These are phyloP conservation scores for Latrodectus hesperus DNA, from an alignment of 2,888 invertebrate genomes.

Conservation along the genomic window DNA sequence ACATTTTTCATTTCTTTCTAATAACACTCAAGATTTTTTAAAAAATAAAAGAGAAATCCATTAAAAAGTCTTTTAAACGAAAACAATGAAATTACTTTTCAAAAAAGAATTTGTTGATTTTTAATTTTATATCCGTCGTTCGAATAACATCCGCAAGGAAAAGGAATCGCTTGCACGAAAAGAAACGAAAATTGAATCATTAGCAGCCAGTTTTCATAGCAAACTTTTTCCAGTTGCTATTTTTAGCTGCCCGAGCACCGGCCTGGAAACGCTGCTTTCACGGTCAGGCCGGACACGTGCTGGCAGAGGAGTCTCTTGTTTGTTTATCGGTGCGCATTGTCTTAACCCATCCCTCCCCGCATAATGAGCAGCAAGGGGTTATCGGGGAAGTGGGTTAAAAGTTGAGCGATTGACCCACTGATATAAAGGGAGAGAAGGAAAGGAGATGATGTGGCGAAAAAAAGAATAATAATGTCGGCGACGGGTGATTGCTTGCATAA, in stretches of 20 bases:
- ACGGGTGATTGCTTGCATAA: constrained; percentile 15
- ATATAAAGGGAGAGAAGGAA: constrained; percentile 21
- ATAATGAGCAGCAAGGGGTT: constrained; percentile 50
- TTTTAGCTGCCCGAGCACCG: background rate
- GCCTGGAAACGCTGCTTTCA: constrained; percentile 65
- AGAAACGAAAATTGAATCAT: no score
- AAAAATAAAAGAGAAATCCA: no score
- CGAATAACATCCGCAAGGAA: no score
- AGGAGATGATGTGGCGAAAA: constrained; percentile 14
- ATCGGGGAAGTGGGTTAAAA: constrained; percentile 67
- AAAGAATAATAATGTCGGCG: constrained; percentile 14
- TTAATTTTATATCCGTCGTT: no score
- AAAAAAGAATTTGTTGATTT: no score
- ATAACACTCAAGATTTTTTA: no score
- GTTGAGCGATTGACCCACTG: constrained; percentile 67
- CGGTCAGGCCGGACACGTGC: constrained; percentile 67
- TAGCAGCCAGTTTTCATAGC: no score
- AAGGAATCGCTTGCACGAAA: no score
- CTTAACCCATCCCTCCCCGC: constrained; percentile 25
- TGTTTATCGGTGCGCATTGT: constrained; percentile 26
- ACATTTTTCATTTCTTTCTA: no score
- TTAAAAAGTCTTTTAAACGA: no score
- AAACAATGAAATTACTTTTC: no score
- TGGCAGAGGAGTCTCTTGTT: constrained; percentile 12
- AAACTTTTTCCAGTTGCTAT: no score